Conservation (phyloP, 2,888 invertebrate species). For the Amorpha juglandis region DNA sequence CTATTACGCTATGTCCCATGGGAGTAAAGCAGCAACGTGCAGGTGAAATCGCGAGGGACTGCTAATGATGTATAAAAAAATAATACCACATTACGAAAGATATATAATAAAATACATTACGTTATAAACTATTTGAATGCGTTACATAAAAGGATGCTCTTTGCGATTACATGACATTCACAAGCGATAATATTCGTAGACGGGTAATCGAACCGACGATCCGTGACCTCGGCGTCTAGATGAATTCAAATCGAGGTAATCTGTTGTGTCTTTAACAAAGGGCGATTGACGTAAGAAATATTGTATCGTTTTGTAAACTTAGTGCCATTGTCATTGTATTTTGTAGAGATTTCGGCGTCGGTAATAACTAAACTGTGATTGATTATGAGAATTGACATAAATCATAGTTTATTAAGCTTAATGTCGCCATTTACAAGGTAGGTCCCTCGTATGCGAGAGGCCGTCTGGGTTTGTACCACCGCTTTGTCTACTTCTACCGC, state of each 20-base stretch:
- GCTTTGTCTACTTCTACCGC: too few relatives aligned
- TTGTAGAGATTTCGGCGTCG: background rate
- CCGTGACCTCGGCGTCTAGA: conserved; percentile 5
- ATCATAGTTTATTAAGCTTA: too few relatives aligned
- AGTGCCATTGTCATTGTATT: background rate
- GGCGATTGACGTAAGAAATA: conserved; percentile 12
- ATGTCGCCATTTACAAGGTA: too few relatives aligned
- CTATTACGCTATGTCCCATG: too few relatives aligned
- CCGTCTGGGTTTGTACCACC: too few relatives aligned
- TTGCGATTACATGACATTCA: conserved; percentile 13
- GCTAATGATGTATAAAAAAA: too few relatives aligned
- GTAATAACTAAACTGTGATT: too few relatives aligned
- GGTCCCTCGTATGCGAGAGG: too few relatives aligned
- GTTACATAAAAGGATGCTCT: conserved; percentile 12
- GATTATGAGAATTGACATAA: too few relatives aligned
- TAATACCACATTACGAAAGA: background rate
- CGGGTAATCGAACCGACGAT: conserved; percentile 20
- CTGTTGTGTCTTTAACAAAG: conserved; percentile 4
- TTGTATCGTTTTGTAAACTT: background rate
- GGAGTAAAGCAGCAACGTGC: too few relatives aligned
- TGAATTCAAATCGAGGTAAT: conserved; percentile 23
- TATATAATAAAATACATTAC: background rate
- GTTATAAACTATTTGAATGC: background rate
- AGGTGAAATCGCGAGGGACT: too few relatives aligned
- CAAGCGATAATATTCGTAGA: conserved; percentile 5